Percentiles rank a stretch among this genome's conserved stretches.
phyloP scores from a whole-genome alignment of 2,888 invertebrate species.

The Polyommatus icarus region DNA sequence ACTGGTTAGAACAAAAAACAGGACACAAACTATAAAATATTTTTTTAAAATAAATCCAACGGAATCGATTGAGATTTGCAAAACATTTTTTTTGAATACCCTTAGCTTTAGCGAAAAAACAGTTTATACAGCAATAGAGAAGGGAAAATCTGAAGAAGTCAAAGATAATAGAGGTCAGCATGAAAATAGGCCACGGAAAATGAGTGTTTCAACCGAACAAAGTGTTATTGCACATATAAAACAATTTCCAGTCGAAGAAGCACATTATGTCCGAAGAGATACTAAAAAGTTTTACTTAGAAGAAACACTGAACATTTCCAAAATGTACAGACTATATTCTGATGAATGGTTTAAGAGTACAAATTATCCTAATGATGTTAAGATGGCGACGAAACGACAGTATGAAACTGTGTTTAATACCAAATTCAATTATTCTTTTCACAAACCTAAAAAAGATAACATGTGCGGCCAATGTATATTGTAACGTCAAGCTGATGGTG shows the following conservation, averaged over 20 bases:
- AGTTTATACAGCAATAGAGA: not conserved
- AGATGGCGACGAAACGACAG: conserved; percentile 2
- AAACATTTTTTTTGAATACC: not conserved
- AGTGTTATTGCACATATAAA: conserved; percentile 1
- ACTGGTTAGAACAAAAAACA: not conserved
- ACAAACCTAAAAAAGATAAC: conserved; percentile 18
- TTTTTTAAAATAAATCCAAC: not conserved
- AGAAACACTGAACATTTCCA: not conserved
- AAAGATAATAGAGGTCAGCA: conserved; percentile 1
- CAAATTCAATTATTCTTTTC: conserved; percentile 3
- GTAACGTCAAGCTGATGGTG: conserved; percentile 19
- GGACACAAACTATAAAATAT: not conserved
- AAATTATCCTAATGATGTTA: not conserved
- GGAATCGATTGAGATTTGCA: not conserved
- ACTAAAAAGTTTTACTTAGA: not conserved
- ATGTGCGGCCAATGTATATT: conserved; percentile 8
- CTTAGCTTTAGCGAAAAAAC: not conserved
- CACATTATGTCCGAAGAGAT: conserved; percentile 19
- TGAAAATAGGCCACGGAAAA: not conserved
- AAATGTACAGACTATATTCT: not conserved
- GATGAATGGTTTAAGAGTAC: not conserved
- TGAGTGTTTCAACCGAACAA: not conserved
- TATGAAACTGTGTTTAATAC: conserved; percentile 20
- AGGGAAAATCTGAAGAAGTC: not conserved
- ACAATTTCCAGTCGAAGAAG: not conserved